A percentile compares a stretch with the other conserved stretches of the same genome.
Conservation (phyloP, 1,140 invertebrate genomes). For the Anoplophora glabripennis region DNA sequence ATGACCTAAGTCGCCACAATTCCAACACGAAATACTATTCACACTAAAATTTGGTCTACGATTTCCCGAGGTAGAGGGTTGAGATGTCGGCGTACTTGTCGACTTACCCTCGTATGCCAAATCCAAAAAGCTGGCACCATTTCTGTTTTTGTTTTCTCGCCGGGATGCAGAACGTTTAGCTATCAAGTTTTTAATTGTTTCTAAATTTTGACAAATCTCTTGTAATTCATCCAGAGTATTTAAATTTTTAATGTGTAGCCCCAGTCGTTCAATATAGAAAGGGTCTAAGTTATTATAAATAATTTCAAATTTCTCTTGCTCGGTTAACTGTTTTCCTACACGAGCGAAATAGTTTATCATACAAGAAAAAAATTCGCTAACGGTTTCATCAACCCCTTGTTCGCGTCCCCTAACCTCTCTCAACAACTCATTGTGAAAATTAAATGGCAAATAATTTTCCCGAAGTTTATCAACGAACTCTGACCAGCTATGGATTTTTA, state of each 20-base stretch:
- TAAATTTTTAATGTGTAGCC: neutral
- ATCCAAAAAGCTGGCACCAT: conserved; percentile 4
- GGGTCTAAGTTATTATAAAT: too few relatives aligned
- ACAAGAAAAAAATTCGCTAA: neutral
- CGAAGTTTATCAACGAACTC: too few relatives aligned
- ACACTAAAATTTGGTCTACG: neutral
- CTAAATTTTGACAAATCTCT: conserved; percentile 1
- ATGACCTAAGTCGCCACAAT: neutral
- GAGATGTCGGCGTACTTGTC: too few relatives aligned
- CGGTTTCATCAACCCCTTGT: neutral
- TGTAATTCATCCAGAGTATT: conserved; percentile 7
- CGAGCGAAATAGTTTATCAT: neutral
- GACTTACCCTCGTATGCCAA: conserved; percentile 6
- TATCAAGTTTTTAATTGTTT: neutral
- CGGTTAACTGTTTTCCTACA: neutral
- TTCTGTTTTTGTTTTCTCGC: too few relatives aligned
- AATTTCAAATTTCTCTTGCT: neutral
- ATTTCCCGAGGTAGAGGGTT: neutral
- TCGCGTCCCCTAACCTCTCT: conserved; percentile 5
- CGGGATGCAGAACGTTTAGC: neutral
- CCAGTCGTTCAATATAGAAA: conserved; percentile 1
- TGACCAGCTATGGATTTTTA: too few relatives aligned
- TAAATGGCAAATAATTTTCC: conserved; percentile 13
- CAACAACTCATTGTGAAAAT: conserved; percentile 35
- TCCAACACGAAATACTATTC: neutral